Evolutionary conservation across 2,113 vertebrate species (phyloP).

Genomic region (Gallinago undulata): DNA sequence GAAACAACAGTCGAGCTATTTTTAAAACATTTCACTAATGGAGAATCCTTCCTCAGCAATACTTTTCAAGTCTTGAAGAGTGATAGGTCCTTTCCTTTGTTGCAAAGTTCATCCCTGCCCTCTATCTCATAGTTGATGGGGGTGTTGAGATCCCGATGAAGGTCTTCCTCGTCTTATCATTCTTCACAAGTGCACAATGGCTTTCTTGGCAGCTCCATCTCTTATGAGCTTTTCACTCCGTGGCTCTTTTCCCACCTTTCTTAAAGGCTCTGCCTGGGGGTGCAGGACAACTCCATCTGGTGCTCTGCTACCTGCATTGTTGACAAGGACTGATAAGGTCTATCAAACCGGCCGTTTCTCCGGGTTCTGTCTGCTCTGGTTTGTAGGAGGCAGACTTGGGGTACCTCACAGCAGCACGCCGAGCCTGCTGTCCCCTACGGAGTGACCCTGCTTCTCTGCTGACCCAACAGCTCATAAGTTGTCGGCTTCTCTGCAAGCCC

Average conservation of each 20-base stretch:
- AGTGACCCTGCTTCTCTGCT: not conserved
- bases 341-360: not conserved
- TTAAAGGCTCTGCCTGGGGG: not conserved
- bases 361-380: not conserved
- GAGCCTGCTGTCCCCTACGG: not conserved
- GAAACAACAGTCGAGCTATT: not conserved
- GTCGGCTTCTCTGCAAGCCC: not conserved
- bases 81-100: not conserved
- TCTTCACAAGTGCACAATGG: not conserved
- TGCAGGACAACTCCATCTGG: not conserved
- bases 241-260: not conserved
- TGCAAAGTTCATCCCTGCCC: not conserved
- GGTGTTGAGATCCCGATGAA: not conserved
- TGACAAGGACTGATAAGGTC: not conserved
- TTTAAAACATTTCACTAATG: not conserved
- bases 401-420: not conserved
- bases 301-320: not conserved
- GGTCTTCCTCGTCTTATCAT: not conserved
- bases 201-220: not conserved
- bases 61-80: not conserved
- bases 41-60: not conserved
- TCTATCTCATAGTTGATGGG: not conserved
- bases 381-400: not conserved
- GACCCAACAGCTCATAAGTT: not conserved
- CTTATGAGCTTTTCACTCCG: not conserved